Conservation (phyloP, 2,797 vertebrate species). For the Enteromius afrohamiltoni region DNA sequence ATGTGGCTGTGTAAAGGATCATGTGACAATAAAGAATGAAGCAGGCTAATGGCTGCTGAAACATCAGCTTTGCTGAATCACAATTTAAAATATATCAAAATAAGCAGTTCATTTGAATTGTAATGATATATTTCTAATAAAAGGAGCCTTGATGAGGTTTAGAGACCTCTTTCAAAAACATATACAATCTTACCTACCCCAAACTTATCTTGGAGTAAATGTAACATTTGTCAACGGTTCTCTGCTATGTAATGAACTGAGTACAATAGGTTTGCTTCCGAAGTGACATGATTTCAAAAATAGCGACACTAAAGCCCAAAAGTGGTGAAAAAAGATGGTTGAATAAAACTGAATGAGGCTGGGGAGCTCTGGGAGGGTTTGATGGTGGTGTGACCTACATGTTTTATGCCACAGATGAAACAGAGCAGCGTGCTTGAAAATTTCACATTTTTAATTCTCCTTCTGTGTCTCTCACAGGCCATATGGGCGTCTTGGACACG, state of each 20-base stretch:
- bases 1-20: background rate
- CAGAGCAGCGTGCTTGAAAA: conserved; percentile 46
- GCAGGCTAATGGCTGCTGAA: background rate
- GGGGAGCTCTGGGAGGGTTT: conserved; percentile 24
- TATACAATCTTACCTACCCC: background rate
- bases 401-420: conserved; percentile 57
- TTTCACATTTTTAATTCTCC: conserved; percentile 60
- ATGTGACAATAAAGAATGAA: background rate
- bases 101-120: background rate
- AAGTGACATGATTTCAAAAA: conserved; percentile 27
- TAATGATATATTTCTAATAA: background rate
- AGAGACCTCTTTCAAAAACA: background rate
- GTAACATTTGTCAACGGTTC: background rate
- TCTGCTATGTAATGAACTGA: conserved; percentile 6
- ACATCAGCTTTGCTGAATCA: background rate
- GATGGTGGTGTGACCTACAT: conserved; percentile 54
- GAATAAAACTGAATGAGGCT: conserved; percentile 21
- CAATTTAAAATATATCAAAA: background rate
- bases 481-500: conserved; percentile 46
- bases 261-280: background rate
- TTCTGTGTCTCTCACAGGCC: conserved; percentile 54
- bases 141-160: background rate
- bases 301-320: conserved; percentile 9
- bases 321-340: conserved; percentile 11
- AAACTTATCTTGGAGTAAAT: background rate